Percentiles rank a stretch among this genome's conserved stretches.
phyloP scores from a whole-genome alignment of 2,113 vertebrate genomes.

The Phoenicopterus ruber region DNA sequence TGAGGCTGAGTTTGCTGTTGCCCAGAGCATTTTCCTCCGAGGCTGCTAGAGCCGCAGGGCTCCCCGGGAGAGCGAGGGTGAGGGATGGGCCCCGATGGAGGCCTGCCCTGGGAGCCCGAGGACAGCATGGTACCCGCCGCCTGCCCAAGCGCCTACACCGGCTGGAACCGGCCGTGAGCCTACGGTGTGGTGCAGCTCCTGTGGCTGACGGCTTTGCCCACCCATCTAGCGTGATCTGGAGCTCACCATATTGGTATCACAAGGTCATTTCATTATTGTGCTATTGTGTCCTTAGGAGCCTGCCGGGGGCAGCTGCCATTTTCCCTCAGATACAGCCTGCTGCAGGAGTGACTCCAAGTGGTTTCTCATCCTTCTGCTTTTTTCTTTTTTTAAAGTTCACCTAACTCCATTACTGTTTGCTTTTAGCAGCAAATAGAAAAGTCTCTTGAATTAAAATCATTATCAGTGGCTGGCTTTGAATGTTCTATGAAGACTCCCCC shows the following conservation, averaged over 20 bases:
- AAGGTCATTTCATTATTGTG: not conserved
- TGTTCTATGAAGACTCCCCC: not conserved
- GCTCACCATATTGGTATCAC: not conserved
- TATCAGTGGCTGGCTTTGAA: not conserved
- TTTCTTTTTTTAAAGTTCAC: not conserved
- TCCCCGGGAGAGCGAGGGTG: fast-evolving
- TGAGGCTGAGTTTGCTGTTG: not conserved
- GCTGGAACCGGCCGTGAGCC: not conserved
- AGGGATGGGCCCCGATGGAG: fast-evolving
- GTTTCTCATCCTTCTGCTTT: not conserved
- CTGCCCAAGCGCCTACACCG: fast-evolving
- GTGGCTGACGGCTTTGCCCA: not conserved
- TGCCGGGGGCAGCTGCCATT: not conserved
- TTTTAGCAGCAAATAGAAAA: not conserved
- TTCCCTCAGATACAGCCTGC: not conserved
- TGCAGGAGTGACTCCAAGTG: not conserved
- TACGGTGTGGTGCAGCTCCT: not conserved
- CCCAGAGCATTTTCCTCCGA: not conserved
- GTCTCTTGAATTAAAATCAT: not conserved
- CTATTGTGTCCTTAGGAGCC: not conserved
- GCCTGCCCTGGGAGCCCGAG: not conserved
- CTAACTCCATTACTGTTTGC: fast-evolving
- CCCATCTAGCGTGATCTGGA: fast-evolving
- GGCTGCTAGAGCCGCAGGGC: not conserved
- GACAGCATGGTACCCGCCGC: fast-evolving